A percentile compares a stretch with the other conserved stretches of the same genome.
These are phyloP conservation scores for Cheirogaleus medius DNA, from an alignment of 2,113 vertebrate genomes.

Conservation along the genomic window DNA sequence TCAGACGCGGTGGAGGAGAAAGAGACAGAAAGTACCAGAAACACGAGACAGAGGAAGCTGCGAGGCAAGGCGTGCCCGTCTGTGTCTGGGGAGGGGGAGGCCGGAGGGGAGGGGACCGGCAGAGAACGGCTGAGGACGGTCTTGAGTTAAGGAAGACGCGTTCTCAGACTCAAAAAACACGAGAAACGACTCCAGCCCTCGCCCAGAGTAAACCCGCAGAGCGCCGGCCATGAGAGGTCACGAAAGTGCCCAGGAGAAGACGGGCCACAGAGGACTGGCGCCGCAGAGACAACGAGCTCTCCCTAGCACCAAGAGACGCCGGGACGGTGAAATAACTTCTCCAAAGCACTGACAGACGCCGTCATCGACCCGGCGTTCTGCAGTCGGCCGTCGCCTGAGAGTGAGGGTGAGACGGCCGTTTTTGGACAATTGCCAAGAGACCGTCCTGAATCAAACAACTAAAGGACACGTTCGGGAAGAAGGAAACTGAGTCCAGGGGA, in stretches of 20 bases:
- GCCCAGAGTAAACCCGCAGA: not conserved
- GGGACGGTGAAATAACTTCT: too few relatives aligned
- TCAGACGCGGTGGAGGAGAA: too few relatives aligned
- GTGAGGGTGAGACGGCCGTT: accelerated
- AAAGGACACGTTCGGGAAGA: accelerated
- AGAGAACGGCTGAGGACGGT: accelerated
- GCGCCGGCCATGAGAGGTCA: too few relatives aligned
- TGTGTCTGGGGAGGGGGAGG: accelerated
- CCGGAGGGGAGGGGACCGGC: too few relatives aligned
- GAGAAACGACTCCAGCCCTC: accelerated
- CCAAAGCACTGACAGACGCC: not conserved
- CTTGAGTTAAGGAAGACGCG: accelerated
- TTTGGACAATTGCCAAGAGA: not conserved
- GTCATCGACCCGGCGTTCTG: not conserved
- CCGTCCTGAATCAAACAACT: accelerated
- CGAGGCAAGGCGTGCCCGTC: accelerated
- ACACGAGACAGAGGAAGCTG: accelerated
- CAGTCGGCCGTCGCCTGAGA: accelerated
- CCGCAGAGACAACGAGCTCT: accelerated
- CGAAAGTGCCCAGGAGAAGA: too few relatives aligned
- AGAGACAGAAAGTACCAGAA: accelerated
- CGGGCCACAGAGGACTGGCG: too few relatives aligned
- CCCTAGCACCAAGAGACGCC: accelerated
- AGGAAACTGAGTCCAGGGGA: not conserved
- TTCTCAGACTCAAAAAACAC: not conserved